Evolutionary conservation across 2,113 vertebrate genomes (phyloP).

Genomic region (Stegostoma tigrinum): DNA sequence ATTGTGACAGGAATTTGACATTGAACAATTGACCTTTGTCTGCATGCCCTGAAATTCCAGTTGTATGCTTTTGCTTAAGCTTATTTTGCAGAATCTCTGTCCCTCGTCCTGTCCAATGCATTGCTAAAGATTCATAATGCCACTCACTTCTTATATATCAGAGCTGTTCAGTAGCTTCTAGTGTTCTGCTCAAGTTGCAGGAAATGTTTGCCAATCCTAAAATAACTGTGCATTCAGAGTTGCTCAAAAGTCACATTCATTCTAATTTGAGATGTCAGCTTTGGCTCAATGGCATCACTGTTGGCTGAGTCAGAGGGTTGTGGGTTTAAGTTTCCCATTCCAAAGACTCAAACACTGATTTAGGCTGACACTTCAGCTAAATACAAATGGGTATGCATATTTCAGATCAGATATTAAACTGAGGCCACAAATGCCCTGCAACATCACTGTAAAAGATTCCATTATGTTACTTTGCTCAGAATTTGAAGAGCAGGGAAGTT

Average conservation of each 20-base stretch:
- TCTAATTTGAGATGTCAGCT: neutral
- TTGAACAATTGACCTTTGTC: neutral
- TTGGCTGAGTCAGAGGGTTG: neutral
- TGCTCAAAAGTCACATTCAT: neutral
- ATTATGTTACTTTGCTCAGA: neutral
- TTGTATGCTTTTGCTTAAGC: neutral
- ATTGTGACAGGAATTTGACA: neutral
- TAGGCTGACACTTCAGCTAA: neutral
- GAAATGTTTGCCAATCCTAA: neutral
- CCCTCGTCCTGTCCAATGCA: neutral
- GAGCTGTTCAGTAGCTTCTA: neutral
- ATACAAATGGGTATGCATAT: neutral
- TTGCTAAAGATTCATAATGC: neutral
- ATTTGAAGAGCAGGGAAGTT: neutral
- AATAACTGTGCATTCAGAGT: neutral
- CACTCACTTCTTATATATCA: neutral
- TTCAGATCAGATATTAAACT: neutral
- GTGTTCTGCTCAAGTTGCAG: neutral
- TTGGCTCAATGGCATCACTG: neutral
- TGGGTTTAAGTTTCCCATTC: neutral
- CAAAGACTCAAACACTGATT: neutral
- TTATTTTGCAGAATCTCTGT: neutral
- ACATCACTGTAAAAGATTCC: neutral
- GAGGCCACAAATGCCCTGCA: neutral
- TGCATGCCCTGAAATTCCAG: neutral